Conservation (phyloP, 1,140 invertebrate genomes). For the Diabrotica undecimpunctata region DNA sequence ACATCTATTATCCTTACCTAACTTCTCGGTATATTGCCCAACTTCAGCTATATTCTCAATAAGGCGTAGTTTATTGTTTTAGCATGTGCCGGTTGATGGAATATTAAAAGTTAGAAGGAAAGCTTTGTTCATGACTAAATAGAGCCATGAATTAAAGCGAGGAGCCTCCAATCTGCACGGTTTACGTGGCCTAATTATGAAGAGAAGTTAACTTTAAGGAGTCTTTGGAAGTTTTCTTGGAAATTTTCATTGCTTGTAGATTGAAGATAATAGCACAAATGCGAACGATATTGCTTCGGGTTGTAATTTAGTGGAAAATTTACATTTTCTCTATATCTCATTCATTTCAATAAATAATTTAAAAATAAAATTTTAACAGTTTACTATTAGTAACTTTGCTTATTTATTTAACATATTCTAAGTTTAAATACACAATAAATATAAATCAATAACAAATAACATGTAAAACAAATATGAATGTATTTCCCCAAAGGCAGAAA, state of each 20-base stretch:
- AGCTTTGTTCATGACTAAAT: conserved; percentile 2
- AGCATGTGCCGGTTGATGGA: conserved; percentile 1
- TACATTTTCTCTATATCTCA: not conserved
- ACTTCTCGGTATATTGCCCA: conserved; percentile 1
- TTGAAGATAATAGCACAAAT: conserved; percentile 2
- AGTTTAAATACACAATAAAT: too few relatives aligned
- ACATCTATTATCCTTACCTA: not conserved
- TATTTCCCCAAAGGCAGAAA: too few relatives aligned
- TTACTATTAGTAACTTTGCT: too few relatives aligned
- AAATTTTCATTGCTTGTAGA: conserved; percentile 2
- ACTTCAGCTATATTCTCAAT: conserved; percentile 2
- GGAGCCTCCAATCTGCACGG: not conserved
- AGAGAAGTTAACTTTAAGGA: not conserved
- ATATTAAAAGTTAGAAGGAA: not conserved
- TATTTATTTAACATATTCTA: too few relatives aligned
- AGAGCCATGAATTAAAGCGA: not conserved
- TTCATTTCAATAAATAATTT: too few relatives aligned
- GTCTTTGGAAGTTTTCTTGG: not conserved
- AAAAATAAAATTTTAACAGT: too few relatives aligned
- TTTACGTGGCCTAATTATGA: conserved; percentile 2
- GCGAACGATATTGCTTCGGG: not conserved
- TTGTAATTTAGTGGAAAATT: not conserved
- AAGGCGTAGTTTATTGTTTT: conserved; percentile 2
- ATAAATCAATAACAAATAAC: too few relatives aligned
- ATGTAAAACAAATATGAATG: too few relatives aligned